Conservation (phyloP, 37 sponge, comb jelly and placozoan species). For the Crambe crambe region DNA sequence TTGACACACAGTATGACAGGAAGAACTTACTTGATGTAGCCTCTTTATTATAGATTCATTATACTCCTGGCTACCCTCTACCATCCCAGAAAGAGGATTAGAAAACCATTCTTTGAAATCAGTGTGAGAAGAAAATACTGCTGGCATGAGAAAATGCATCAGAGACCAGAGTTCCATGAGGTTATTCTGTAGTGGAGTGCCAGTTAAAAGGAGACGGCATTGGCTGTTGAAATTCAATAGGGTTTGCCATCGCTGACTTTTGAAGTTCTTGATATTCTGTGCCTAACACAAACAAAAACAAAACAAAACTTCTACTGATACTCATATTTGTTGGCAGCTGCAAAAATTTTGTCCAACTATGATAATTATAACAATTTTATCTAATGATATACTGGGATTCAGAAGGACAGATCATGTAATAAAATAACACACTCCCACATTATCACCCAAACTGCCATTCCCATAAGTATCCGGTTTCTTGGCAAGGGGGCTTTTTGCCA, state of each 20-base stretch:
- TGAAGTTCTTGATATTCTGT: conserved; percentile 99
- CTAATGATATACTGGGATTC: background rate
- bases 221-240: conserved; percentile 94
- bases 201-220: conserved; percentile 93
- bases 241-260: conserved; percentile 99
- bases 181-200: conserved; percentile 98
- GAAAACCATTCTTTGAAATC: conserved; percentile 99
- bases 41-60: conserved; percentile 90
- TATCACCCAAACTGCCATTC: too few species aligned
- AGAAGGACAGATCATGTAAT: too few species aligned
- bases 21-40: conserved; percentile 83
- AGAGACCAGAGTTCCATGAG: conserved; percentile 99
- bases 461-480: too few species aligned
- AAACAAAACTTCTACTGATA: background rate
- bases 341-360: too few species aligned
- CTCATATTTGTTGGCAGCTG: too few species aligned
- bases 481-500: too few species aligned
- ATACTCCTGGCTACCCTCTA: conserved; percentile 98
- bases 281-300: conserved; percentile 50
- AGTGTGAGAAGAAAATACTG: conserved; percentile 93
- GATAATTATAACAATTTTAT: too few species aligned
- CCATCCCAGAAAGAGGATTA: conserved; percentile 98
- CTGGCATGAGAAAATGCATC: conserved; percentile 99
- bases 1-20: background rate
- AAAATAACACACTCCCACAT: too few species aligned